A percentile compares a stretch with the other conserved stretches of the same genome.
Evolutionary conservation across 2,113 vertebrate species (phyloP).

Genomic region (Mystacornis crossleyi): DNA sequence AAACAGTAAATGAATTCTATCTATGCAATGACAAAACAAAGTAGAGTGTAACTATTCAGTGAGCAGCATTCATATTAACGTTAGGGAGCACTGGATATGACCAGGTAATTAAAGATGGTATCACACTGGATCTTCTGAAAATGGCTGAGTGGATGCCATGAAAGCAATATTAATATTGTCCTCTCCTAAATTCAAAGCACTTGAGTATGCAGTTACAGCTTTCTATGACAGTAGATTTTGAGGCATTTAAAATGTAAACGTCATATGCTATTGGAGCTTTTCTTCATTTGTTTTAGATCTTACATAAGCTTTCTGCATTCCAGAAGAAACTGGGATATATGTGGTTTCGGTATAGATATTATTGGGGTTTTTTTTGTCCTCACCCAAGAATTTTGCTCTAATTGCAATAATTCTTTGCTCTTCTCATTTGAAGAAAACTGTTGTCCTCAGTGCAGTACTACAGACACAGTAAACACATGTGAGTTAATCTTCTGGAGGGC

Average conservation of each 20-base stretch:
- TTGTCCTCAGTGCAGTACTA: not conserved
- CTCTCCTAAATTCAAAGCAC: not conserved
- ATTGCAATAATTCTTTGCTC: not conserved
- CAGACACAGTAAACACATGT: not conserved
- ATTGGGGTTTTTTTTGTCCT: not conserved
- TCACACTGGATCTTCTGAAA: not conserved
- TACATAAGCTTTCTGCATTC: not conserved
- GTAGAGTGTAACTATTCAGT: not conserved
- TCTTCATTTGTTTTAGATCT: not conserved
- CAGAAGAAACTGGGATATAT: not conserved
- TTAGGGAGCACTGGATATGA: not conserved
- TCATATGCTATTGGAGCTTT: not conserved
- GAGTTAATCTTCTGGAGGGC: not conserved
- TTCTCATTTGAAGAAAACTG: not conserved
- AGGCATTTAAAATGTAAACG: not conserved
- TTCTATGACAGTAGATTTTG: not conserved
- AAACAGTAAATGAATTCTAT: not conserved
- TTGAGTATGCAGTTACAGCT: not conserved
- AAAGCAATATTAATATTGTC: not conserved
- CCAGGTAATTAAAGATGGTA: constrained; percentile 54
- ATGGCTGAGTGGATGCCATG: not conserved
- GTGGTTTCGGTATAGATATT: not conserved
- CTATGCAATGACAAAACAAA: not conserved
- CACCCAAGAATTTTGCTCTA: not conserved
- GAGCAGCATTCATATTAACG: not conserved